Conservation (phyloP, 2,113 vertebrate species). For the Danionella cerebrum region DNA sequence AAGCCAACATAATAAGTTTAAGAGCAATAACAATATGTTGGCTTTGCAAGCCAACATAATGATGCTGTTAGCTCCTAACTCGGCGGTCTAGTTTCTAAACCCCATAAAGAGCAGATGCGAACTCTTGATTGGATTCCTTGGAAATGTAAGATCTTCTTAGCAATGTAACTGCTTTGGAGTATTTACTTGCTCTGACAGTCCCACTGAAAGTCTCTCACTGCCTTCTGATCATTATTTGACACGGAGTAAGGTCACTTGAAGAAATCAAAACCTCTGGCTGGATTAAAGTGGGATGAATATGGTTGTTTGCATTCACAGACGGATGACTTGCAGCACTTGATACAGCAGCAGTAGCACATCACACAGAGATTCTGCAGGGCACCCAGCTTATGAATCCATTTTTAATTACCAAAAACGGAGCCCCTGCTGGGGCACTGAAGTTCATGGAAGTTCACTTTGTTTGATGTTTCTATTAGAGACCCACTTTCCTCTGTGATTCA, state of each 20-base stretch:
- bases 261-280: neutral
- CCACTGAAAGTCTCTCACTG: neutral
- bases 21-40: too few species aligned
- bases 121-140: constrained; percentile 13
- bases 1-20: too few species aligned
- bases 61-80: constrained; percentile 2
- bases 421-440: constrained; percentile 20
- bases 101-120: neutral
- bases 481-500: constrained; percentile 1
- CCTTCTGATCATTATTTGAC: neutral
- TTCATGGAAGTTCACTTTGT: constrained; percentile 28
- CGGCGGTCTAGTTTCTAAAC: neutral
- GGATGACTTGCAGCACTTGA: constrained; percentile 21
- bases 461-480: constrained; percentile 12
- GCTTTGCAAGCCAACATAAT: too few species aligned
- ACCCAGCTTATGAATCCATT: constrained; percentile 31
- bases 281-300: neutral
- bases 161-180: neutral
- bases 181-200: neutral
- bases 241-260: neutral
- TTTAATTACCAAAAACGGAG: constrained; percentile 42
- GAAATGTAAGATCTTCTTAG: neutral
- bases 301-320: neutral
- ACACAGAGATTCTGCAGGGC: constrained; percentile 11
- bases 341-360: constrained; percentile 34